These are phyloP conservation scores for Eupithecia vulgata DNA, from an alignment of 2,888 invertebrate species.

Conservation along the genomic window DNA sequence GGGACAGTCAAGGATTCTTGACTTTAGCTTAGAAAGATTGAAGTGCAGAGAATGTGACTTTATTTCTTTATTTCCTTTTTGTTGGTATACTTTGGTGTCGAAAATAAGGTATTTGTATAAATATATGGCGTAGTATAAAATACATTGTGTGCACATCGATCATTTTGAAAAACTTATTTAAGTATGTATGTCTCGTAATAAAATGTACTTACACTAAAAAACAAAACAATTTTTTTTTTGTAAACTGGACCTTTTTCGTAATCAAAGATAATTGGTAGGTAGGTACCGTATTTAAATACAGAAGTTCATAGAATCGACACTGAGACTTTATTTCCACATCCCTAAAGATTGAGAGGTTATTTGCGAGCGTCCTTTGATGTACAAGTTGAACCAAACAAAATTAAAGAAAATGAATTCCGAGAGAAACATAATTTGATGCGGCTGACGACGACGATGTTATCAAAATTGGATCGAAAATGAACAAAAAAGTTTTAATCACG, in stretches of 20 bases:
- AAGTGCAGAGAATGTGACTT: neutral
- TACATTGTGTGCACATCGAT: neutral
- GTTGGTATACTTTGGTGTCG: neutral
- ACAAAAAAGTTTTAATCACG: slow-evolving; percentile 6
- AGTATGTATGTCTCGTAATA: too few species aligned
- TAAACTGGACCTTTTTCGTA: neutral
- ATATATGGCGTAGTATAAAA: neutral
- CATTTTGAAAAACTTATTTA: neutral
- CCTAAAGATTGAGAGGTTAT: slow-evolving; percentile 15
- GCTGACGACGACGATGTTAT: neutral
- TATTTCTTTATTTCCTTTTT: too few species aligned
- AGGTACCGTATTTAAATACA: neutral
- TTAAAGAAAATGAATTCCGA: slow-evolving; percentile 7
- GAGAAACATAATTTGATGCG: slow-evolving; percentile 1
- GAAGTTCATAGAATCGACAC: neutral
- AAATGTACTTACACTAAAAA: neutral
- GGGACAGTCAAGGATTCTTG: neutral
- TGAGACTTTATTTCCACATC: slow-evolving; percentile 18
- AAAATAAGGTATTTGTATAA: neutral
- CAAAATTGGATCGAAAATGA: slow-evolving; percentile 4
- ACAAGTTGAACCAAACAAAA: slow-evolving; percentile 8
- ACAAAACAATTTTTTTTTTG: neutral
- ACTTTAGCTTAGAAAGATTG: neutral
- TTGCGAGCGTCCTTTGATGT: slow-evolving; percentile 17
- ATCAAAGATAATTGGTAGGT: neutral